A percentile compares a stretch with the other conserved stretches of the same genome.
phyloP scores from a whole-genome alignment of 2,113 vertebrate species.

The Acanthochromis polyacanthus region DNA sequence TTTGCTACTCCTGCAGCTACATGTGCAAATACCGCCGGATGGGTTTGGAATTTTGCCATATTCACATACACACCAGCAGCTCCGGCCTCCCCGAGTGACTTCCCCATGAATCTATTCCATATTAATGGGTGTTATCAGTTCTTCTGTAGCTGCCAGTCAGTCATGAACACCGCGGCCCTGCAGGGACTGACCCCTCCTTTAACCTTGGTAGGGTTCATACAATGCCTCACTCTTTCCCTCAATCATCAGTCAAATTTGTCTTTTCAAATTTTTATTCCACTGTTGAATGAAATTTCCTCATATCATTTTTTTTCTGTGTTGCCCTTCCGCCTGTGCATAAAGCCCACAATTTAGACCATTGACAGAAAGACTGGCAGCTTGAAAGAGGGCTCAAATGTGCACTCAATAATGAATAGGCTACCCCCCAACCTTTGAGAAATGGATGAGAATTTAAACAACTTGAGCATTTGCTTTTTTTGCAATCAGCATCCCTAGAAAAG shows the following conservation, averaged over 20 bases:
- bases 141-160: neutral
- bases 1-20: neutral
- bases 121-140: slow-evolving; percentile 3
- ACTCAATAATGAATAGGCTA: neutral
- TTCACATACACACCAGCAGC: neutral
- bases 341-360: neutral
- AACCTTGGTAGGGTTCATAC: neutral
- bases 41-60: neutral
- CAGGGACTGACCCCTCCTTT: neutral
- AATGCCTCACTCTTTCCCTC: neutral
- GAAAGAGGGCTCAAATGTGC: neutral
- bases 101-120: slow-evolving; percentile 12
- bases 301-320: neutral
- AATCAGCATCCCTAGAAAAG: neutral
- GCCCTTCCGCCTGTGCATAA: neutral
- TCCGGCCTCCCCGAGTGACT: neutral
- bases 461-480: neutral
- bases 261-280: neutral
- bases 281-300: neutral
- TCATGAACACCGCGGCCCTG: neutral
- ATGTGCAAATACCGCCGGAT: neutral
- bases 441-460: slow-evolving; percentile 7
- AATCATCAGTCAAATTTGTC: neutral
- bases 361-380: neutral
- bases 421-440: neutral